Conservation (phyloP, 2,113 vertebrate genomes). For the Muntiacus muntjak region DNA sequence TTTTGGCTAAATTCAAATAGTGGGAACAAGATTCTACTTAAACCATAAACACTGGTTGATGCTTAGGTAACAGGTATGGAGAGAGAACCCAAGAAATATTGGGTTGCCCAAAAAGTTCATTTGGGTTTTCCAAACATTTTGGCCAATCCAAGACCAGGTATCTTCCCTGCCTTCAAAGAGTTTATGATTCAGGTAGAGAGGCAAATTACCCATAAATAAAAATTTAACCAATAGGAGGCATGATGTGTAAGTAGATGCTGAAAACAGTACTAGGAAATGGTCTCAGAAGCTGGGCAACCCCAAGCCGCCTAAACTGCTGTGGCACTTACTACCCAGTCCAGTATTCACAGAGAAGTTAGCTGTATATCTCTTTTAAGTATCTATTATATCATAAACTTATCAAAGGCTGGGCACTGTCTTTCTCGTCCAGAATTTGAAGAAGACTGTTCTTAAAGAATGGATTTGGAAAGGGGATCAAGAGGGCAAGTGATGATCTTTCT, state of each 20-base stretch:
- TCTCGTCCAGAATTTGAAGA: background rate
- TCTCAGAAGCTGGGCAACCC: background rate
- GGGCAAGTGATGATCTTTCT: background rate
- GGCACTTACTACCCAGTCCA: background rate
- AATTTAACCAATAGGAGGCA: background rate
- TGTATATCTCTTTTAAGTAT: background rate
- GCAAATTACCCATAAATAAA: background rate
- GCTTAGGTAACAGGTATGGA: background rate
- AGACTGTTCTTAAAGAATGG: background rate
- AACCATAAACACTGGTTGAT: background rate
- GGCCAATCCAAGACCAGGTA: background rate
- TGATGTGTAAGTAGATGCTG: background rate
- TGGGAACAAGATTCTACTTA: background rate
- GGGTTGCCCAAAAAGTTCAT: background rate
- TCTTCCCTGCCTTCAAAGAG: background rate
- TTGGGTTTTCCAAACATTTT: background rate
- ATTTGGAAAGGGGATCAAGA: background rate
- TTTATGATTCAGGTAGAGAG: background rate
- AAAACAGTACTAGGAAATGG: background rate
- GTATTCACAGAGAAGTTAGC: background rate
- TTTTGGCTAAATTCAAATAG: background rate
- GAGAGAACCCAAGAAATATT: background rate
- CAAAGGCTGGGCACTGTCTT: background rate
- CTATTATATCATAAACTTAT: background rate
- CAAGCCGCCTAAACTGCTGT: background rate